Conservation (phyloP, 2,797 vertebrate genomes). For the Microhierax caerulescens region DNA sequence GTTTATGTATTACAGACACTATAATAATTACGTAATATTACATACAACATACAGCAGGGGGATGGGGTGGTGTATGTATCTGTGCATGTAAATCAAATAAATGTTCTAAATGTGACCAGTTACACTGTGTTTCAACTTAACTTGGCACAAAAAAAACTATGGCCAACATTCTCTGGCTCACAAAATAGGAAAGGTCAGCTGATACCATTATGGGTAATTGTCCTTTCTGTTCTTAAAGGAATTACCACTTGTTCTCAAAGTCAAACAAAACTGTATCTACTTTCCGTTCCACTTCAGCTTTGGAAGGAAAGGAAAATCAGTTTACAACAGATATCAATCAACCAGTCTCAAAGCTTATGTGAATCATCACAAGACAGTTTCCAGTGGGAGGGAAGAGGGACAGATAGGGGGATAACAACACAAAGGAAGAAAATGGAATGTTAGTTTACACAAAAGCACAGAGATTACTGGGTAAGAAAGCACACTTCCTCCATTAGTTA, state of each 20-base stretch:
- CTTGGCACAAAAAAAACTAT: not conserved
- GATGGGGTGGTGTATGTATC: not conserved
- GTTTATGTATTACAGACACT: not conserved
- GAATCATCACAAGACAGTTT: not conserved
- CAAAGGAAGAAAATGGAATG: not conserved
- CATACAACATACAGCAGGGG: not conserved
- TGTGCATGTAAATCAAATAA: not conserved
- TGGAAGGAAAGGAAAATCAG: not conserved
- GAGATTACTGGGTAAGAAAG: not conserved
- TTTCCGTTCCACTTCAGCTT: not conserved
- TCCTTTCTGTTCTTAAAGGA: not conserved
- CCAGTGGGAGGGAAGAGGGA: not conserved
- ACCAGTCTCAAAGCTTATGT: not conserved
- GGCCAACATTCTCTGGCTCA: not conserved
- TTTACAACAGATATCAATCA: not conserved
- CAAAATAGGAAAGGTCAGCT: not conserved
- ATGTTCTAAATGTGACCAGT: not conserved
- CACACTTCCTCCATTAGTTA: not conserved
- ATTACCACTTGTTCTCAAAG: not conserved
- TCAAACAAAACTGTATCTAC: not conserved
- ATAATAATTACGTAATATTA: not conserved
- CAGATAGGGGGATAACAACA: not conserved
- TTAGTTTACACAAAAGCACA: not conserved
- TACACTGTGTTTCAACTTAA: not conserved
- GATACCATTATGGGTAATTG: not conserved